Evolutionary conservation across 2,888 invertebrate species (phyloP).

Genomic region (Halictus quadricinctus): DNA sequence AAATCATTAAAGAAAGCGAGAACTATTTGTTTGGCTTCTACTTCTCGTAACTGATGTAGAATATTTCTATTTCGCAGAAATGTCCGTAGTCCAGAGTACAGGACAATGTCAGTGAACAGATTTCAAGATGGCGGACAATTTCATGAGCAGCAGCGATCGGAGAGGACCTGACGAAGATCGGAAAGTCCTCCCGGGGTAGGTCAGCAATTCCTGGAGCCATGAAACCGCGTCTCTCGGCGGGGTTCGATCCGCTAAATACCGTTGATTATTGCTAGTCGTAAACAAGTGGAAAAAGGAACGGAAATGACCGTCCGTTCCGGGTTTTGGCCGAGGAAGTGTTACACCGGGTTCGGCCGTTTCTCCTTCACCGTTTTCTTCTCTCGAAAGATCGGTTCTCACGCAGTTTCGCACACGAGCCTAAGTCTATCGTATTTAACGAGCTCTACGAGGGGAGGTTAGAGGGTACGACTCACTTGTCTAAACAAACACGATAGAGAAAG

Average conservation of each 20-base stretch:
- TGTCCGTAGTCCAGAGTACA: no score
- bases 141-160: not conserved
- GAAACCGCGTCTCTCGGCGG: not conserved
- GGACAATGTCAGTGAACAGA: not conserved
- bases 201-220: not conserved
- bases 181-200: not conserved
- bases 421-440: constrained; percentile 70
- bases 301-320: not conserved
- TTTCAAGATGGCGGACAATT: not conserved
- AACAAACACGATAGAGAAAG: constrained; percentile 74
- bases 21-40: no score
- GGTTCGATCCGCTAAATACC: not conserved
- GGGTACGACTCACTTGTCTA: constrained; percentile 72
- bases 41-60: no score
- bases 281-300: constrained; percentile 4
- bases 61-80: no score
- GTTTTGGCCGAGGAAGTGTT: not conserved
- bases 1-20: no score
- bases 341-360: not conserved
- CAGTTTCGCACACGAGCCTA: constrained; percentile 59
- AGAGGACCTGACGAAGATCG: not conserved
- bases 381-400: constrained; percentile 31
- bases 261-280: constrained; percentile 3
- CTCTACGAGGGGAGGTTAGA: constrained; percentile 65
- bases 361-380: not conserved